phyloP scores from a whole-genome alignment of 2,113 vertebrate genomes.

The Lethenteron camtschaticum region DNA sequence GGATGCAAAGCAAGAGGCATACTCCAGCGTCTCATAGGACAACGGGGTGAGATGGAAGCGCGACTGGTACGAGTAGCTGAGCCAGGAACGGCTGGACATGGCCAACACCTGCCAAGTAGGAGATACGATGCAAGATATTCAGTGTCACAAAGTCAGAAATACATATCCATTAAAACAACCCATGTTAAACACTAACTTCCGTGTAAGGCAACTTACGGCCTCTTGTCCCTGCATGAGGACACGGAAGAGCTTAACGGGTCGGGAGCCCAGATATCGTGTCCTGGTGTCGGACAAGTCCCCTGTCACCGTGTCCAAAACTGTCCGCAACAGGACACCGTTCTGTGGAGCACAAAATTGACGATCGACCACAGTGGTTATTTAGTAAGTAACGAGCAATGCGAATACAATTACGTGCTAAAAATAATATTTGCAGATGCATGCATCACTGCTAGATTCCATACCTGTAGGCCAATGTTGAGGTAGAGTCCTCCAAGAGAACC shows the following conservation, averaged over 20 bases:
- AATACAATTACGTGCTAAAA: no score
- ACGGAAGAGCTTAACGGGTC: conserved; percentile 86
- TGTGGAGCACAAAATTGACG: conserved; percentile 13
- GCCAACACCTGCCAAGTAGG: conserved; percentile 48
- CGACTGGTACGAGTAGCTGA: conserved; percentile 93
- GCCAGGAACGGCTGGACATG: conserved; percentile 95
- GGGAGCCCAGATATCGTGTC: conserved; percentile 73
- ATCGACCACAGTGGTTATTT: no score
- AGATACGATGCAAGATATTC: conserved; percentile 1
- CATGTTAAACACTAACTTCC: no score
- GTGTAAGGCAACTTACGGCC: conserved; percentile 41
- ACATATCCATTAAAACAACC: not conserved
- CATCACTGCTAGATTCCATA: conserved; percentile 13
- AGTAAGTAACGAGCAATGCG: no score
- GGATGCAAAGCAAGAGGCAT: conserved; percentile 84
- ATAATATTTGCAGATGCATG: no score
- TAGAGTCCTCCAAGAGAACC: conserved; percentile 85
- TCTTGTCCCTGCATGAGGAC: conserved; percentile 98
- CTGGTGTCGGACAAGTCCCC: conserved; percentile 84
- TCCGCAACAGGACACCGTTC: conserved; percentile 82
- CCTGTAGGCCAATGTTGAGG: conserved; percentile 91
- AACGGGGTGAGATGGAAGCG: conserved; percentile 83
- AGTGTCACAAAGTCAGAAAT: not conserved
- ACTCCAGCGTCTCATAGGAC: conserved; percentile 83
- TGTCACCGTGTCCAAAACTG: conserved; percentile 77